A percentile compares a stretch with the other conserved stretches of the same genome.
Evolutionary conservation across 2,888 invertebrate species (phyloP).

Genomic region (Panopea generosa): DNA sequence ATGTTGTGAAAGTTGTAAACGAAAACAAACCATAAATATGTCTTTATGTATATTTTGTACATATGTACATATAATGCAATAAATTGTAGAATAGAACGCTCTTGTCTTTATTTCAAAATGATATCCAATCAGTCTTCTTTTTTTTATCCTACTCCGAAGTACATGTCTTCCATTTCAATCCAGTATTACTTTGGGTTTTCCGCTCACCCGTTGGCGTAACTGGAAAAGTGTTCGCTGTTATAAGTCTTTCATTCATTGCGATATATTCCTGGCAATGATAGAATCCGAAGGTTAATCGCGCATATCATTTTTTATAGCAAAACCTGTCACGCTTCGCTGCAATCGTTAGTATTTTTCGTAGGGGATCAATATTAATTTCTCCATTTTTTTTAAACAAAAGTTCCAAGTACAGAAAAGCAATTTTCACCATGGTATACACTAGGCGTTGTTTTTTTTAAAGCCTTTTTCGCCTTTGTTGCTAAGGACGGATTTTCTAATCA

Average conservation of each 20-base stretch:
- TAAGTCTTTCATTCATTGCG: too few relatives aligned
- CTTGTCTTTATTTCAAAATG: background rate
- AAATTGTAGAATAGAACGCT: background rate
- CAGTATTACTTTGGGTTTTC: background rate
- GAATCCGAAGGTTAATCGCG: too few relatives aligned
- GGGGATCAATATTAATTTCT: background rate
- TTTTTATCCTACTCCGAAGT: background rate
- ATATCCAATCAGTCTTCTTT: background rate
- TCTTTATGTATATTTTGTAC: background rate
- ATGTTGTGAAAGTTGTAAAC: background rate
- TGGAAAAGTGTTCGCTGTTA: too few relatives aligned
- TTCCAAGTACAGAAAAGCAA: background rate
- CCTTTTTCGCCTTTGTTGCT: too few relatives aligned
- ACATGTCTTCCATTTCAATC: background rate
- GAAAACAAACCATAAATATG: slow-evolving; percentile 2
- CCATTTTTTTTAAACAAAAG: background rate
- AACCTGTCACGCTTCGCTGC: too few relatives aligned
- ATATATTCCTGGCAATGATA: too few relatives aligned
- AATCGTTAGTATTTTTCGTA: background rate
- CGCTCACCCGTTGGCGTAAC: too few relatives aligned
- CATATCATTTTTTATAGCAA: too few relatives aligned
- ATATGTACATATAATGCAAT: background rate
- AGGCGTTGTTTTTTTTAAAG: background rate
- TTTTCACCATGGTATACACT: background rate
- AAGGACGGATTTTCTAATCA: too few relatives aligned